Base-by-base conservation (phyloP, 2,888 invertebrate species). In the Xiphydria camelus region DNA sequence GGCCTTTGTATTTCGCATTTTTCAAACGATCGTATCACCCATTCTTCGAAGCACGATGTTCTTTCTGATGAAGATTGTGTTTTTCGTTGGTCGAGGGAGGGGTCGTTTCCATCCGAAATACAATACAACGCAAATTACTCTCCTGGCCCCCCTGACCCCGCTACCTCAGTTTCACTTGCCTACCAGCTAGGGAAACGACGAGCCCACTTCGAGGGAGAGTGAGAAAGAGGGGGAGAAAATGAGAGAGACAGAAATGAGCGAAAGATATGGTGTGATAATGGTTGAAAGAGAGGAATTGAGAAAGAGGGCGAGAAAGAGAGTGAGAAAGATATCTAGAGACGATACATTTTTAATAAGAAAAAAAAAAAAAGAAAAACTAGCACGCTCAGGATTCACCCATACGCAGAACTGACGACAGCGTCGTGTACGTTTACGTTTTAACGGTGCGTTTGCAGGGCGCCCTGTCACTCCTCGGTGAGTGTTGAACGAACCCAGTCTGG, bases 381-480 rank as follows among this genome's bases (percentile, higher is more conserved):
- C 47, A 59, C 49, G 49, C 55, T 62, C 61, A 60, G 60, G 64
- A 65, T 62, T 64, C 56, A 61, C 55, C 63, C 55, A 57, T 64
- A 61, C 51, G 55, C 56, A 59, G 58, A 64, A 54, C 60, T 55
- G 53, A 59, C 60, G 50, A 60, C 54, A 62, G 55, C 55, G 62
- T 64, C 53, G 62, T 64, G 59, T 66, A 63, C 59, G 62, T 67
- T 69, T 64, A 68, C 64, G 66, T 66, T 66, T 68, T 71, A 70
- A 73, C 73, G 73, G 71, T 73, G 70, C 73, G 70, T 75, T 75
- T 73, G 60, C 75, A 75, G 75, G 73, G 66, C 66, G 64, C 64
- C 72, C 70, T 63, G 70, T 73, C 73, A 71, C 74, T 73, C 73
- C 68, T 70, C 59, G 71, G 65, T 70, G 74, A 74, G 74, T 74